phyloP scores from a whole-genome alignment of 2,888 invertebrate genomes.

The Mythimna loreyi region DNA sequence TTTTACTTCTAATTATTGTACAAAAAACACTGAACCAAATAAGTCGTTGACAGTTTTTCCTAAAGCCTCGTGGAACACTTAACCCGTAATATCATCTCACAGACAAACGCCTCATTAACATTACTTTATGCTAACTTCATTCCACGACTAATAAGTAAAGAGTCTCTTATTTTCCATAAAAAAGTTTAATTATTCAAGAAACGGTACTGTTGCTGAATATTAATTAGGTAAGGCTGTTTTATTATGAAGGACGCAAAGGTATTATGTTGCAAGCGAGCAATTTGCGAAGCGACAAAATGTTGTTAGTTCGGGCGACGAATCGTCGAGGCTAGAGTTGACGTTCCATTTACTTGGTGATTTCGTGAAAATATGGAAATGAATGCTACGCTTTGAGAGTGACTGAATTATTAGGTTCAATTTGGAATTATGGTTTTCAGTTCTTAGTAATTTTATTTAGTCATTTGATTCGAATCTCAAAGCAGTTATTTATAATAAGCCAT shows the following conservation, averaged over 20 bases:
- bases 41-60: background rate
- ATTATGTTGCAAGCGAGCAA: constrained; percentile 65
- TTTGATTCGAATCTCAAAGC: too few relatives aligned
- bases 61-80: background rate
- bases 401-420: constrained; percentile 27
- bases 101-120: constrained; percentile 60
- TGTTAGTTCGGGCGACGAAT: constrained; percentile 58
- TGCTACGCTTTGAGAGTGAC: constrained; percentile 17
- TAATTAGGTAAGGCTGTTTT: constrained; percentile 62
- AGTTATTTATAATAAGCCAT: too few relatives aligned
- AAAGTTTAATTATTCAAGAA: constrained; percentile 69
- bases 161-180: constrained; percentile 64
- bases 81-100: constrained; percentile 30
- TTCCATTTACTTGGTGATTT: constrained; percentile 60
- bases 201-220: constrained; percentile 61
- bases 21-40: background rate
- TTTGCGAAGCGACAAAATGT: constrained; percentile 65
- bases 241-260: constrained; percentile 58
- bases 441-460: background rate
- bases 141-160: constrained; percentile 61
- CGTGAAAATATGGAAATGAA: constrained; percentile 50
- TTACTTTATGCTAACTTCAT: constrained; percentile 64
- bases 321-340: constrained; percentile 41
- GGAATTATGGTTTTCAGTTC: constrained; percentile 10
- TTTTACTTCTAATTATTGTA: too few relatives aligned